phyloP scores from a whole-genome alignment of 2,797 vertebrate genomes.

The Chaenodraco wilsoni region DNA sequence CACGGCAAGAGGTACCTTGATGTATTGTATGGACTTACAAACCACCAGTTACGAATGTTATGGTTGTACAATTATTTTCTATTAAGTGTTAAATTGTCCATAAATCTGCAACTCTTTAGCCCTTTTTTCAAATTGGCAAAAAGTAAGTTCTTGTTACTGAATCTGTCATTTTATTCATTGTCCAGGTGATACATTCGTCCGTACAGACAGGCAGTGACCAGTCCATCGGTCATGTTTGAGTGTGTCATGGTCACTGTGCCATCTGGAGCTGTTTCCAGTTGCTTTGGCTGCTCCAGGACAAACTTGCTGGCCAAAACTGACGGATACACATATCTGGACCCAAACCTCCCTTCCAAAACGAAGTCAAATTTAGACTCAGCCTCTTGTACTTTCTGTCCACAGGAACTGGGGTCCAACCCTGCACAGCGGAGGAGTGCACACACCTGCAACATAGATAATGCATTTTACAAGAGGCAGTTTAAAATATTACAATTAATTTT shows the following conservation, averaged over 20 bases:
- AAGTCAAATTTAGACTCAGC: slow-evolving; percentile 87
- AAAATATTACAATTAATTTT: neutral
- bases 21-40: too few relatives aligned
- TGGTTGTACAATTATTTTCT: too few relatives aligned
- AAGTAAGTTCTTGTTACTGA: too few relatives aligned
- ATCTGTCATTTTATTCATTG: slow-evolving; percentile 34
- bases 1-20: too few relatives aligned
- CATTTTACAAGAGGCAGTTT: too few relatives aligned
- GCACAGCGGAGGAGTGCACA: slow-evolving; percentile 92
- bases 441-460: slow-evolving; percentile 79
- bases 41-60: too few relatives aligned
- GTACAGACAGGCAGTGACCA: slow-evolving; percentile 91
- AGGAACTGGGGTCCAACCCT: slow-evolving; percentile 79
- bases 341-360: slow-evolving; percentile 88
- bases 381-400: slow-evolving; percentile 86
- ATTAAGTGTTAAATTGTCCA: too few relatives aligned
- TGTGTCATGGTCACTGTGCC: slow-evolving; percentile 84
- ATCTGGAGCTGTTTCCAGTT: slow-evolving; percentile 75
- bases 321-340: slow-evolving; percentile 87
- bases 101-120: too few relatives aligned
- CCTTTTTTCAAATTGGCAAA: too few relatives aligned
- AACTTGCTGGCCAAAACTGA: slow-evolving; percentile 86
- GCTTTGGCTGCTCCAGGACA: slow-evolving; percentile 84
- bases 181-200: slow-evolving; percentile 91
- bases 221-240: slow-evolving; percentile 80